Percentiles rank a stretch among this genome's conserved stretches.
phyloP scores from a whole-genome alignment of 2,888 invertebrate species.

The Carterocephalus palaemon region DNA sequence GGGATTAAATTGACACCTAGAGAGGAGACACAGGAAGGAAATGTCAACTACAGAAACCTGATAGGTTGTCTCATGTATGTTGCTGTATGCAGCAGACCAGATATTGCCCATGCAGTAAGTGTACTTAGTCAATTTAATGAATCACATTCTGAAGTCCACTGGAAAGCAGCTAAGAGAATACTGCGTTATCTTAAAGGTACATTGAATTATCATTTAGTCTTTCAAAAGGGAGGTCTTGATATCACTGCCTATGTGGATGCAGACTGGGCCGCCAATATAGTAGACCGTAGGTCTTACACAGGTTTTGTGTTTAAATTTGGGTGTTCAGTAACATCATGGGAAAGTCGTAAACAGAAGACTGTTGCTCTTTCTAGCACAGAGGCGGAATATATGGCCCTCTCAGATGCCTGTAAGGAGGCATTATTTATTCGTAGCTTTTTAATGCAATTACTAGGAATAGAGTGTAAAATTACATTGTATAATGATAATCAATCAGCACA shows the following conservation, averaged over 20 bases:
- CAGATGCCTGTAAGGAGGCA: slow-evolving; percentile 15
- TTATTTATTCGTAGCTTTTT: too few species aligned
- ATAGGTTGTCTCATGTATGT: too few species aligned
- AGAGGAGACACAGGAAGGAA: too few species aligned
- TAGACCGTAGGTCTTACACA: slow-evolving; percentile 27
- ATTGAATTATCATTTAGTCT: slow-evolving; percentile 1
- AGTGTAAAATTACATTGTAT: slow-evolving; percentile 7
- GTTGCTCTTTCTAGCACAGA: slow-evolving; percentile 24
- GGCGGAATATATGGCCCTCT: slow-evolving; percentile 27
- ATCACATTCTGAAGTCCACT: too few species aligned
- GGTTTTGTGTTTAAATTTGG: slow-evolving; percentile 22
- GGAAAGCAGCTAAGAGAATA: slow-evolving; percentile 15
- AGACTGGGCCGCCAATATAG: slow-evolving; percentile 20
- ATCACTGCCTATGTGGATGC: slow-evolving; percentile 30
- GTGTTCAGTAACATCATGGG: slow-evolving; percentile 17
- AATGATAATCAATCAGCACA: slow-evolving; percentile 25
- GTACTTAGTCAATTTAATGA: too few species aligned
- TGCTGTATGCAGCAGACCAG: too few species aligned
- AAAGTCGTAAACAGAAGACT: slow-evolving; percentile 21
- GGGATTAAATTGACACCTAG: too few species aligned
- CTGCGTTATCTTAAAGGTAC: slow-evolving; percentile 16
- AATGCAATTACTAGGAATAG: slow-evolving; percentile 2
- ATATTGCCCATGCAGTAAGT: too few species aligned
- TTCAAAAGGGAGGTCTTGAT: slow-evolving; percentile 8
- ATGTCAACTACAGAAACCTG: too few species aligned